These are phyloP conservation scores for Neelides sp. DNA, from an alignment of 1,140 invertebrate species.

Conservation along the genomic window DNA sequence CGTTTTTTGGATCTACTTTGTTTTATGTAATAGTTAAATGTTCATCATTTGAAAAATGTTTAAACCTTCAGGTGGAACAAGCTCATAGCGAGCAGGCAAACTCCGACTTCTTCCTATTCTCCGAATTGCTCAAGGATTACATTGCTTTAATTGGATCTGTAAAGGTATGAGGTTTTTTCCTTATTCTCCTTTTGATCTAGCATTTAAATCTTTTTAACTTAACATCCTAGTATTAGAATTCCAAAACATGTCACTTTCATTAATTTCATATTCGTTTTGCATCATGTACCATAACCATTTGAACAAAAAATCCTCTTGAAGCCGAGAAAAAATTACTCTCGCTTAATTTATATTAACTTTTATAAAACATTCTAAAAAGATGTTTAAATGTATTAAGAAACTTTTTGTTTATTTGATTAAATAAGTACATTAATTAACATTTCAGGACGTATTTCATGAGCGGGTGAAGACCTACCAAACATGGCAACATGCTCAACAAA, in stretches of 20 bases:
- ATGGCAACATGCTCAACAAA: slow-evolving; percentile 93
- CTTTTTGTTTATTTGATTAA: background rate
- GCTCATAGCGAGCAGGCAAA: slow-evolving; percentile 84
- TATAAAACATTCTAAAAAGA: slow-evolving; percentile 11
- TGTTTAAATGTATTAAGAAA: slow-evolving; percentile 9
- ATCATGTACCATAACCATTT: too few relatives aligned
- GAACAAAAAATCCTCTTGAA: too few relatives aligned
- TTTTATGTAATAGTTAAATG: background rate
- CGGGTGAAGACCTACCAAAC: slow-evolving; percentile 94
- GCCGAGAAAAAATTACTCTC: too few relatives aligned
- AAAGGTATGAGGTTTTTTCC: slow-evolving; percentile 45
- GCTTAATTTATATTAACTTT: background rate
- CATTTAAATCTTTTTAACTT: too few relatives aligned
- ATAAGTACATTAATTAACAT: slow-evolving; percentile 6
- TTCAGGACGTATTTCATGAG: slow-evolving; percentile 90
- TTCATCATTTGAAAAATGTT: slow-evolving; percentile 7
- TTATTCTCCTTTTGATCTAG: too few relatives aligned
- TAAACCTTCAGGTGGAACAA: slow-evolving; percentile 55
- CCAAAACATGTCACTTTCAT: too few relatives aligned
- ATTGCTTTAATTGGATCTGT: slow-evolving; percentile 81
- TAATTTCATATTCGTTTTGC: too few relatives aligned
- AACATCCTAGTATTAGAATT: too few relatives aligned
- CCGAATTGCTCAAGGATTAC: slow-evolving; percentile 92
- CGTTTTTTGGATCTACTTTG: background rate
- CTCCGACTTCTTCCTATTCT: slow-evolving; percentile 83